Evolutionary conservation across 2,888 invertebrate genomes (phyloP).

Genomic region (Ophion obscuratus): DNA sequence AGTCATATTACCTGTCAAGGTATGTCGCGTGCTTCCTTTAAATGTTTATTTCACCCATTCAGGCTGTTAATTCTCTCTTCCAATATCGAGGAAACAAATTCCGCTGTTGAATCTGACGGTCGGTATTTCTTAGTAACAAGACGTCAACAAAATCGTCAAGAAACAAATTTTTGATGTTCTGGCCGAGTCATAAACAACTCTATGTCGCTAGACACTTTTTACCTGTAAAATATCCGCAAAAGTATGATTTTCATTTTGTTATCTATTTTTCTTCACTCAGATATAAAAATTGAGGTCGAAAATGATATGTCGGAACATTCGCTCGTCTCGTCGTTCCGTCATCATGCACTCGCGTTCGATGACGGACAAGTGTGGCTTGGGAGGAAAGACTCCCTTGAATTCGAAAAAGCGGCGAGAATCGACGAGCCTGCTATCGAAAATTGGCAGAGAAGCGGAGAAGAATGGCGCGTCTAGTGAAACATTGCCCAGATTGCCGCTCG

Average conservation of each 20-base stretch:
- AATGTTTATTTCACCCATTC: too few species aligned
- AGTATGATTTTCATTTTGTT: neutral
- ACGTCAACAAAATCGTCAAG: too few species aligned
- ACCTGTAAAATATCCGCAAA: too few species aligned
- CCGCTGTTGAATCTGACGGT: too few species aligned
- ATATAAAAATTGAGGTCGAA: neutral
- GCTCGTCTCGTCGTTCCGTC: neutral
- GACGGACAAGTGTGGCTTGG: conserved; percentile 33
- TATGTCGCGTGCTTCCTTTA: too few species aligned
- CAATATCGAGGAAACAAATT: too few species aligned
- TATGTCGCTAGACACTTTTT: too few species aligned
- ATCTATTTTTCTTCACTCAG: neutral
- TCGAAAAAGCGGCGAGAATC: conserved; percentile 13
- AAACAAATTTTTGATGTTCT: too few species aligned
- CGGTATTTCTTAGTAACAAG: too few species aligned
- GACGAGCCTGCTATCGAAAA: neutral
- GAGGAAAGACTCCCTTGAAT: conserved; percentile 32
- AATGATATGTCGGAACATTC: conserved; percentile 4
- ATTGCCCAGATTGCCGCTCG: neutral
- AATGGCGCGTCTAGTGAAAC: neutral
- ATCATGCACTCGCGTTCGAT: conserved; percentile 25
- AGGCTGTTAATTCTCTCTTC: too few species aligned
- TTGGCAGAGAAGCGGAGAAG: neutral
- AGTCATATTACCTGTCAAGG: too few species aligned
- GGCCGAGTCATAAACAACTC: too few species aligned